phyloP scores from a whole-genome alignment of 2,888 invertebrate genomes.

The Meteorus colon region DNA sequence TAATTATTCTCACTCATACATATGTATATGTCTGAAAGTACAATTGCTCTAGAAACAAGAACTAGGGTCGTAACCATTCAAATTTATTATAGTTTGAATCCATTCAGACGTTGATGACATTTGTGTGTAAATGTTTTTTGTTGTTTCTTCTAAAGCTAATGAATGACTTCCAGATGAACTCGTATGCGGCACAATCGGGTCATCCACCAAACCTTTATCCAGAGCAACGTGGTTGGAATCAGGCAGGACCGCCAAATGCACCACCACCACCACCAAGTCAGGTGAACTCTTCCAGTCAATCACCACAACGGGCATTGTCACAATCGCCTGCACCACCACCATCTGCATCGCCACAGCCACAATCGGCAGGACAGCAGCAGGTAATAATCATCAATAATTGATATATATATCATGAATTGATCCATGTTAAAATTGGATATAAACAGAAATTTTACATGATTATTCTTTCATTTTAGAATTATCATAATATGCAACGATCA shows the following conservation, averaged over 20 bases:
- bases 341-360: slow-evolving; percentile 71
- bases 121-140: slow-evolving; percentile 7
- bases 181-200: slow-evolving; percentile 67
- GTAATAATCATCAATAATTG: slow-evolving; percentile 15
- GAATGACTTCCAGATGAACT: slow-evolving; percentile 63
- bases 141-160: slow-evolving; percentile 19
- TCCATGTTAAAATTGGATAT: neutral
- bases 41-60: slow-evolving; percentile 8
- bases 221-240: slow-evolving; percentile 71
- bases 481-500: slow-evolving; percentile 83
- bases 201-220: slow-evolving; percentile 69
- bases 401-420: neutral
- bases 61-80: neutral
- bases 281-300: slow-evolving; percentile 68
- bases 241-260: slow-evolving; percentile 68
- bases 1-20: slow-evolving; percentile 5
- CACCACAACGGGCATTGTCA: slow-evolving; percentile 70
- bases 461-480: slow-evolving; percentile 75
- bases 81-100: slow-evolving; percentile 17
- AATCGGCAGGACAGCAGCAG: slow-evolving; percentile 56
- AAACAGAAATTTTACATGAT: slow-evolving; percentile 4
- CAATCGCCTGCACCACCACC: slow-evolving; percentile 72
- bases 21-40: neutral
- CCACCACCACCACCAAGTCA: slow-evolving; percentile 68
- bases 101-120: neutral